Evolutionary conservation across 2,888 invertebrate genomes (phyloP).

Genomic region (Caenorhabditis imperialis): DNA sequence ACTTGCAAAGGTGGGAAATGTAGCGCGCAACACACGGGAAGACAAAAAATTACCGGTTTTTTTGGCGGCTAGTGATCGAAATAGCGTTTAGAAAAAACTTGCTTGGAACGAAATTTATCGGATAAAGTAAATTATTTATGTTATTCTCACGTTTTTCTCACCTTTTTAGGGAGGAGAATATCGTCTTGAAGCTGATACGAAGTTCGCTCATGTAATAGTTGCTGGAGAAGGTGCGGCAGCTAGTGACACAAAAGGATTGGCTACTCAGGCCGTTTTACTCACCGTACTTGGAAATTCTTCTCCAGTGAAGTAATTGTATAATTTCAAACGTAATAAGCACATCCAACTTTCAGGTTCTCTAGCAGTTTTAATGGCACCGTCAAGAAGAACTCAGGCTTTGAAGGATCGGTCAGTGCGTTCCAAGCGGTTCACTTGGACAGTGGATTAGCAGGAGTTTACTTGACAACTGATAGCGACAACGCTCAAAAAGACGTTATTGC

Average conservation of each 20-base stretch:
- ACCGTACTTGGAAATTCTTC: constrained; percentile 57
- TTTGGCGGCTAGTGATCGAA: constrained; percentile 1
- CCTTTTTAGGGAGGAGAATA: constrained; percentile 62
- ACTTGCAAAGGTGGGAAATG: constrained; percentile 29
- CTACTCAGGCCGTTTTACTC: constrained; percentile 61
- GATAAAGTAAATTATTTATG: constrained; percentile 4
- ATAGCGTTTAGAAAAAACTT: constrained; percentile 30
- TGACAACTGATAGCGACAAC: constrained; percentile 64
- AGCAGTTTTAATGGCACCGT: constrained; percentile 41
- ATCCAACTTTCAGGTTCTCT: constrained; percentile 44
- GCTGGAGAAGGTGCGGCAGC: constrained; percentile 63
- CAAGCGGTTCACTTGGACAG: constrained; percentile 58
- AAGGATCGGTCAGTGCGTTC: constrained; percentile 55
- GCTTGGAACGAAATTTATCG: constrained; percentile 4
- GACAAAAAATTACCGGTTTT: constrained; percentile 53
- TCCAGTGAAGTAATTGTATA: constrained; percentile 56
- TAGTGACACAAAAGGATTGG: constrained; percentile 55
- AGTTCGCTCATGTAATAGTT: constrained; percentile 59
- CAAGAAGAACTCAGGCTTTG: constrained; percentile 38
- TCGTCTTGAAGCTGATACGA: constrained; percentile 43
- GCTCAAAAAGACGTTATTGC: constrained; percentile 55
- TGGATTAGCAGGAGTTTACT: constrained; percentile 73
- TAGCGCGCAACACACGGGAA: no score
- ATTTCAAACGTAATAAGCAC: neutral
- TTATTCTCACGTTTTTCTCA: constrained; percentile 33